Evolutionary conservation across 2,797 vertebrate genomes (phyloP).

Genomic region (Lithobates sylvaticus): DNA sequence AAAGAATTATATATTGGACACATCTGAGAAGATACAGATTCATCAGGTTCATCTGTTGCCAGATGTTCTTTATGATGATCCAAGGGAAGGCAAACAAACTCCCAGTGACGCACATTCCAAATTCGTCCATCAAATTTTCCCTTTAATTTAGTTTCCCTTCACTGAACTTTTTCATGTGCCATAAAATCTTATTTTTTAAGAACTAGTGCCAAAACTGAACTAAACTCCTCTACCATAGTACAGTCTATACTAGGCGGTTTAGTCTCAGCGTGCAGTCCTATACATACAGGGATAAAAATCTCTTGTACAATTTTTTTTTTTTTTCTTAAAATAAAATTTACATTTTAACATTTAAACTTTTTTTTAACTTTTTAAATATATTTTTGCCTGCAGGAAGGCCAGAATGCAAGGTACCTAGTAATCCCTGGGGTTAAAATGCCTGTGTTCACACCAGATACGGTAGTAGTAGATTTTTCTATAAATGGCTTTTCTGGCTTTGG

Average conservation of each 20-base stretch:
- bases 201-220: constrained; percentile 21
- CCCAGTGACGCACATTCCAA: constrained; percentile 34
- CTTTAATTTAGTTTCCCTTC: constrained; percentile 38
- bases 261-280: background rate
- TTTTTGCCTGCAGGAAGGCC: too few species aligned
- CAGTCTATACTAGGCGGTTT: background rate
- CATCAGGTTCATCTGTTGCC: constrained; percentile 22
- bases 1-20: background rate
- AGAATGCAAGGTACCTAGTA: too few species aligned
- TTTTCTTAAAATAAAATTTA: too few species aligned
- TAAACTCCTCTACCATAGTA: background rate
- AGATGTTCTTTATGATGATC: constrained; percentile 33
- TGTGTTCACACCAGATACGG: too few species aligned
- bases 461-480: too few species aligned
- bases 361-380: too few species aligned
- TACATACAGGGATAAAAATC: too few species aligned
- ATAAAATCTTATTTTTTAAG: constrained; percentile 26
- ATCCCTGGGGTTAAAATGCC: too few species aligned
- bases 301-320: too few species aligned
- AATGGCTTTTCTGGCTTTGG: too few species aligned
- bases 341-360: too few species aligned
- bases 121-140: constrained; percentile 30
- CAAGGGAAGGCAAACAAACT: constrained; percentile 31
- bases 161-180: constrained; percentile 38
- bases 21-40: background rate